Conservation (phyloP, 2,113 vertebrate genomes). For the Ivindomyrus marchei region DNA sequence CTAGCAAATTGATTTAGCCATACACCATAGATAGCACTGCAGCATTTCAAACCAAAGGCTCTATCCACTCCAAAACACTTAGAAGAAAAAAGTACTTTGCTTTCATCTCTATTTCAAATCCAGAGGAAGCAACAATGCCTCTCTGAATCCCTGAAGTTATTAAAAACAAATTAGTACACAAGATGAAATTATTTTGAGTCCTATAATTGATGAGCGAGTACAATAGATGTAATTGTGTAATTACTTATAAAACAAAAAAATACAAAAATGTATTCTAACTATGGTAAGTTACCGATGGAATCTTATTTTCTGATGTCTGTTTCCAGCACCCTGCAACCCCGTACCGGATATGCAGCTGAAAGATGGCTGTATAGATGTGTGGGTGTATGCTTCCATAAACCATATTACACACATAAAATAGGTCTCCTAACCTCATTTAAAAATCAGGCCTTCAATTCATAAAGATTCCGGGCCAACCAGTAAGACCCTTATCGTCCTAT, state of each 20-base stretch:
- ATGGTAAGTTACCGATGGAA: not conserved
- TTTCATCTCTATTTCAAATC: constrained; percentile 5
- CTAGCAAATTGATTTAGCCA: constrained; percentile 4
- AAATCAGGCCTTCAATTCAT: not conserved
- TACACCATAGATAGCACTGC: not conserved
- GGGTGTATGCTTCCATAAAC: not conserved
- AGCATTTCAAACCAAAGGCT: not conserved
- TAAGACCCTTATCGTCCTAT: not conserved
- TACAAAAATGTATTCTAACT: not conserved
- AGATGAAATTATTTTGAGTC: not conserved
- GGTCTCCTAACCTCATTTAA: not conserved
- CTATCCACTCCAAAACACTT: not conserved
- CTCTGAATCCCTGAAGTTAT: not conserved
- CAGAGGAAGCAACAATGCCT: not conserved
- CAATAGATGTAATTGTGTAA: not conserved
- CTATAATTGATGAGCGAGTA: not conserved
- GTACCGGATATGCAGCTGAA: not conserved
- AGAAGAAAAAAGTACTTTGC: not conserved
- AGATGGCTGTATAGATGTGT: not conserved
- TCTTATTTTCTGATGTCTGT: not conserved
- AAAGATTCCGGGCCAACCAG: not conserved
- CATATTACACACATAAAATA: not conserved
- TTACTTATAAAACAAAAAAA: not conserved
- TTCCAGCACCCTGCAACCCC: not conserved
- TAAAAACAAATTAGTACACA: constrained; percentile 11